phyloP scores from a whole-genome alignment of 2,797 vertebrate genomes.

The Acanthurus tractus region DNA sequence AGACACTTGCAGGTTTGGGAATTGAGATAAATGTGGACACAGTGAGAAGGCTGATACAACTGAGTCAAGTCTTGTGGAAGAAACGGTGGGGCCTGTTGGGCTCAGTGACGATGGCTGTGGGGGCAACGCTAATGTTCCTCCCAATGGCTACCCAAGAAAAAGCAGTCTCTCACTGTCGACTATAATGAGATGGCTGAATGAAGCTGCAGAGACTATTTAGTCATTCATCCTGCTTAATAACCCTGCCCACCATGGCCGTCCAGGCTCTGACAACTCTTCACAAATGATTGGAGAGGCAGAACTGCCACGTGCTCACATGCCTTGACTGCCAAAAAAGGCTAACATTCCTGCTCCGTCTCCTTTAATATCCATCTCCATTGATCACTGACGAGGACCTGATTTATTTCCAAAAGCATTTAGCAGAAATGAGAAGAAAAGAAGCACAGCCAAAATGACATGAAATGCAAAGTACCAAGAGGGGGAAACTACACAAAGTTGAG shows the following conservation, averaged over 20 bases:
- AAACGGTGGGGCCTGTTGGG: conserved; percentile 59
- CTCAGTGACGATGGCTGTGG: conserved; percentile 61
- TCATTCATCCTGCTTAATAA: conserved; percentile 88
- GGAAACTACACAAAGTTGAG: conserved; percentile 34
- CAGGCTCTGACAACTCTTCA: conserved; percentile 73
- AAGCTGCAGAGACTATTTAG: conserved; percentile 78
- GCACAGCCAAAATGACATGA: conserved; percentile 58
- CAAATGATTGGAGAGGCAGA: conserved; percentile 81
- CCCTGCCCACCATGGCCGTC: conserved; percentile 73
- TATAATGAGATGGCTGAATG: conserved; percentile 83
- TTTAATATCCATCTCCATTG: conserved; percentile 80
- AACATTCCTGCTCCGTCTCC: conserved; percentile 71
- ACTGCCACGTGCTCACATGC: conserved; percentile 61
- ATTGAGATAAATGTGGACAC: conserved; percentile 43
- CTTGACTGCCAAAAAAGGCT: conserved; percentile 75
- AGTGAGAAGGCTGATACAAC: conserved; percentile 34
- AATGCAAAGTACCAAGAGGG: conserved; percentile 47
- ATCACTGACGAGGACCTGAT: conserved; percentile 76
- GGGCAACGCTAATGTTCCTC: conserved; percentile 78
- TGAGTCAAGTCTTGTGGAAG: conserved; percentile 55
- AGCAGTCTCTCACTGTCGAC: conserved; percentile 65
- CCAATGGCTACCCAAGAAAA: conserved; percentile 71
- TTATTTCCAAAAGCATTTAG: conserved; percentile 79
- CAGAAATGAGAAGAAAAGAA: conserved; percentile 65
- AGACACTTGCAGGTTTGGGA: conserved; percentile 43